Conservation (phyloP, 2,113 vertebrate species). For the Anguilla japonica region DNA sequence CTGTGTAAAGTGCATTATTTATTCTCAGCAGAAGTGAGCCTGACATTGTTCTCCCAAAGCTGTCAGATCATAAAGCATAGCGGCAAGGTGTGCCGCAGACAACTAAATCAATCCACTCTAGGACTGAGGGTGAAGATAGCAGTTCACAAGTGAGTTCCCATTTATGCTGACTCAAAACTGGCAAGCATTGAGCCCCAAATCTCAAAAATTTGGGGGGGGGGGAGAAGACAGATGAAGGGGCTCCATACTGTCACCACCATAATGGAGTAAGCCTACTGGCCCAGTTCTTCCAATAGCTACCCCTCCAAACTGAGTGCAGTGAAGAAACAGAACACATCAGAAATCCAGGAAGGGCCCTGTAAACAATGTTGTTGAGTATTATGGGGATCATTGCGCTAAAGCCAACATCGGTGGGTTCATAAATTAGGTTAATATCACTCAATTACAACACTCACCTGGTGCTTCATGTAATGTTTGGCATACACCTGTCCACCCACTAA, state of each 20-base stretch:
- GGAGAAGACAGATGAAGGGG: conserved; percentile 27
- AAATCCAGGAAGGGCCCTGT: too few relatives aligned
- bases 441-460: conserved; percentile 78
- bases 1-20: conserved; percentile 8
- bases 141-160: conserved; percentile 42
- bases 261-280: conserved; percentile 14
- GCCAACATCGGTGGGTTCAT: neutral
- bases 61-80: conserved; percentile 25
- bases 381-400: too few relatives aligned
- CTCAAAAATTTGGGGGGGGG: neutral
- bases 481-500: conserved; percentile 85
- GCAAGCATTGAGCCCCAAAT: conserved; percentile 30
- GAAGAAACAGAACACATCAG: too few relatives aligned
- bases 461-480: conserved; percentile 96
- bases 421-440: too few relatives aligned
- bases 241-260: conserved; percentile 25
- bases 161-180: conserved; percentile 50
- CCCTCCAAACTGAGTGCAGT: neutral
- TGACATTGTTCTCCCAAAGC: conserved; percentile 9
- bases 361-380: neutral
- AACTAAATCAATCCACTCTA: conserved; percentile 54
- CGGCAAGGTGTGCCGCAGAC: conserved; percentile 27
- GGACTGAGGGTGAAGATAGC: conserved; percentile 41
- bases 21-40: conserved; percentile 15
- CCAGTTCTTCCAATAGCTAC: neutral